A percentile compares a stretch with the other conserved stretches of the same genome.
phyloP scores from a whole-genome alignment of 2,888 invertebrate species.

The Pseudococcus jackbeardsleyi region DNA sequence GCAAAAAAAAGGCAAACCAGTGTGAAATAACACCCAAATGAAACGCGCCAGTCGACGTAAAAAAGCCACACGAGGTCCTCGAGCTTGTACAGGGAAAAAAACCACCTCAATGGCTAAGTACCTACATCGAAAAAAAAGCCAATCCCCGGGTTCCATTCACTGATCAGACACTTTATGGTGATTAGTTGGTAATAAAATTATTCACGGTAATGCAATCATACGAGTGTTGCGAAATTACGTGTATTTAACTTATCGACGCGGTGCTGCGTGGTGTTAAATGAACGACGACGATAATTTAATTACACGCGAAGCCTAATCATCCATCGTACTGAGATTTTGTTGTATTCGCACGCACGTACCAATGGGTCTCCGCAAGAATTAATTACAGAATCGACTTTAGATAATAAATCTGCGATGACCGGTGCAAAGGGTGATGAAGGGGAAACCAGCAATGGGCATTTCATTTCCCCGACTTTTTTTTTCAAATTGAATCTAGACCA shows the following conservation, averaged over 20 bases:
- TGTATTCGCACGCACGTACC: conserved; percentile 12
- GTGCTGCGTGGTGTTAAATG: conserved; percentile 9
- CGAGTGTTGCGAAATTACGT: conserved; percentile 27
- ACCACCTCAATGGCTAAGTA: background rate
- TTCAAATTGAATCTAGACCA: conserved; percentile 32
- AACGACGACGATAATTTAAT: conserved; percentile 40
- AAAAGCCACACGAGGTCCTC: background rate
- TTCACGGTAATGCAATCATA: conserved; percentile 36
- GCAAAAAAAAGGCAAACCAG: background rate
- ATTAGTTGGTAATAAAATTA: conserved; percentile 39
- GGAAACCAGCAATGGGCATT: background rate
- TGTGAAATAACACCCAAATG: background rate
- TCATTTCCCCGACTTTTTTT: background rate
- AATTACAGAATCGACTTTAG: background rate
- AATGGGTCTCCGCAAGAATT: background rate
- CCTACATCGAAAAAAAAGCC: conserved; percentile 9
- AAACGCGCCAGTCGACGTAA: background rate
- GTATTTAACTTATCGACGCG: background rate
- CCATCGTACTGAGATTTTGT: background rate
- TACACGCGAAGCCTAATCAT: conserved; percentile 25
- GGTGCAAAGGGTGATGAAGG: background rate
- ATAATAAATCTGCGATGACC: background rate
- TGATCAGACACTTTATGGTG: conserved; percentile 34
- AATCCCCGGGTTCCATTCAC: background rate
- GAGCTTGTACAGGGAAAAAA: background rate